Evolutionary conservation across 64 coral and sea anemone genomes (phyloP).

Genomic region (Stichodactyla mertensii): DNA sequence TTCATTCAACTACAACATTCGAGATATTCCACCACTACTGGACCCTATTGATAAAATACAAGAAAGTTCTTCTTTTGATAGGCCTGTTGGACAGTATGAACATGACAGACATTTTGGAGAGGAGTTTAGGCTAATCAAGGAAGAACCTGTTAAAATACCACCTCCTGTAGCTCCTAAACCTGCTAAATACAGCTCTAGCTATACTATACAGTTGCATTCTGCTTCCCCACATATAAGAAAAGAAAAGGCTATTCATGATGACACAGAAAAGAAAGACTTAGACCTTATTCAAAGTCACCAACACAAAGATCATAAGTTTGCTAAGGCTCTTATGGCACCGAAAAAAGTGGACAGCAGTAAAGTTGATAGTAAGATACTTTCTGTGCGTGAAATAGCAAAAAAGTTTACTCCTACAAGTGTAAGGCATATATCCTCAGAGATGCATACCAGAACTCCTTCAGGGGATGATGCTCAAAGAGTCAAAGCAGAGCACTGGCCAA

Average conservation of each 20-base stretch:
- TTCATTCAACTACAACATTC: constrained; percentile 47
- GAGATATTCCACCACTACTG: constrained; percentile 26
- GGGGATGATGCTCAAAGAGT: constrained; percentile 34
- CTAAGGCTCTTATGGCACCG: not conserved
- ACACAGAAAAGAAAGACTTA: not conserved
- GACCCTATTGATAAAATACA: not conserved
- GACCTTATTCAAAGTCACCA: not conserved
- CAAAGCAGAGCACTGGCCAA: constrained; percentile 78
- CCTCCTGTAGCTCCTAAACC: constrained; percentile 20
- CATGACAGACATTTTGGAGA: not conserved
- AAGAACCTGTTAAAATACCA: not conserved
- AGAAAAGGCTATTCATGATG: not conserved
- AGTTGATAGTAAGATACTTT: not conserved
- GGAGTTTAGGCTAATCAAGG: not conserved
- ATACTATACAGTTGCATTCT: constrained; percentile 14
- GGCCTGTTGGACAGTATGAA: not conserved
- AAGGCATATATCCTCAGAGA: constrained; percentile 19
- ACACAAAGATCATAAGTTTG: not conserved
- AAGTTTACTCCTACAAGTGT: constrained; percentile 22
- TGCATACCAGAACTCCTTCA: not conserved
- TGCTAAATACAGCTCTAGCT: constrained; percentile 12
- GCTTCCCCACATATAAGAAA: not conserved
- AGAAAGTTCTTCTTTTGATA: not conserved
- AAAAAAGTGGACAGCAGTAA: not conserved
- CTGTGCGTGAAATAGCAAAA: constrained; percentile 9